A percentile compares a stretch with the other conserved stretches of the same genome.
These are phyloP conservation scores for Timandra comae DNA, from an alignment of 2,888 invertebrate genomes.

Conservation along the genomic window DNA sequence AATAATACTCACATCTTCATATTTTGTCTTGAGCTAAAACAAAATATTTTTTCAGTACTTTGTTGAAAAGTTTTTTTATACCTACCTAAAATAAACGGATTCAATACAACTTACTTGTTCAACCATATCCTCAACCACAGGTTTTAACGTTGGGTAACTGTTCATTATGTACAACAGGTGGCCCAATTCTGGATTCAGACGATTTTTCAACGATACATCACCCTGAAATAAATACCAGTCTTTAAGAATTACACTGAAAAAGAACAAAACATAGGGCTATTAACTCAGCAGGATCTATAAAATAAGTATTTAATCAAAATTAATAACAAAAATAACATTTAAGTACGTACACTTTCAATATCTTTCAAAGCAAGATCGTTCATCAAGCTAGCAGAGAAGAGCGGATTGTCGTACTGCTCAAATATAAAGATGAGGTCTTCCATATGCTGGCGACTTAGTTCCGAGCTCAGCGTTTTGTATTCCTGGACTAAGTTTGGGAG, in stretches of 20 bases:
- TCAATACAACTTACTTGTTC: conserved; percentile 39
- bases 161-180: conserved; percentile 59
- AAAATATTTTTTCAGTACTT: too few relatives aligned
- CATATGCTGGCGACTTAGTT: conserved; percentile 45
- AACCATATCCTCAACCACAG: conserved; percentile 46
- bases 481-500: conserved; percentile 53
- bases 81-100: too few relatives aligned
- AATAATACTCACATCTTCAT: too few relatives aligned
- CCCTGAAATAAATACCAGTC: conserved; percentile 47
- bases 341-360: conserved; percentile 49
- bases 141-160: conserved; percentile 46
- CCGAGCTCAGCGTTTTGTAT: conserved; percentile 38
- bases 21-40: too few relatives aligned
- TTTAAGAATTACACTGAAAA: too few relatives aligned
- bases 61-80: too few relatives aligned
- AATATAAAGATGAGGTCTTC: conserved; percentile 59
- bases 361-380: conserved; percentile 59
- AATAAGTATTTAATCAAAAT: background rate
- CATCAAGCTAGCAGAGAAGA: conserved; percentile 50
- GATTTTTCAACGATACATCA: conserved; percentile 51
- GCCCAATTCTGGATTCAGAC: conserved; percentile 58
- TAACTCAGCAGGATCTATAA: background rate
- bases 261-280: background rate
- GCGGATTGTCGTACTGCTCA: conserved; percentile 60
- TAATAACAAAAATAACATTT: too few relatives aligned